Percentiles rank a stretch among this genome's conserved stretches.
These are phyloP conservation scores for Ametastegia equiseti DNA, from an alignment of 2,888 invertebrate genomes.

Conservation along the genomic window DNA sequence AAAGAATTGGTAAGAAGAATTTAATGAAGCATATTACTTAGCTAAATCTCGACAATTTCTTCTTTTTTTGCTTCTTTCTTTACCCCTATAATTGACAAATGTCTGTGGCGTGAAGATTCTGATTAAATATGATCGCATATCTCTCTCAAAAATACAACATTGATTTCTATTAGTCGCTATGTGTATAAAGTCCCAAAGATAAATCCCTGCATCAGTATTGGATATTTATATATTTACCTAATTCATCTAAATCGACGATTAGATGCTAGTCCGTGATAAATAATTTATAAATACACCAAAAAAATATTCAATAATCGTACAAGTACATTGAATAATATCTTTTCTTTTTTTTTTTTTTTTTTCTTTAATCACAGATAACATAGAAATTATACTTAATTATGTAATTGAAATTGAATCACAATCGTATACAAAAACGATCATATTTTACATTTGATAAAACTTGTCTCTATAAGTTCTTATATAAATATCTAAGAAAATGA, in stretches of 20 bases:
- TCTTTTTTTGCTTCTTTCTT: background rate
- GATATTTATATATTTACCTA: too few species aligned
- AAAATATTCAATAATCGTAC: background rate
- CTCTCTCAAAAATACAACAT: background rate
- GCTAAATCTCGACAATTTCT: background rate
- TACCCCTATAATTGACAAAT: background rate
- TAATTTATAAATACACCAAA: background rate
- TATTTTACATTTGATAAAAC: slow-evolving; percentile 53
- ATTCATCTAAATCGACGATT: too few species aligned
- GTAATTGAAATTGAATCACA: slow-evolving; percentile 28
- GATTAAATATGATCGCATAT: background rate
- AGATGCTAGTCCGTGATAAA: too few species aligned
- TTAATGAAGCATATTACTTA: background rate
- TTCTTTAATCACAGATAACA: slow-evolving; percentile 73
- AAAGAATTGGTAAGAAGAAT: background rate
- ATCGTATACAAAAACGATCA: slow-evolving; percentile 41
- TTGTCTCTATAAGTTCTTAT: slow-evolving; percentile 52
- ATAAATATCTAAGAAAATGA: slow-evolving; percentile 50
- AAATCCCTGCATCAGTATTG: too few species aligned
- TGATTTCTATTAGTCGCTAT: too few species aligned
- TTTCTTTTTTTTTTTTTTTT: background rate
- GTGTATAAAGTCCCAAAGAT: too few species aligned
- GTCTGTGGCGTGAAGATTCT: background rate
- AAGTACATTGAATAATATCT: background rate
- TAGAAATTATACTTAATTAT: slow-evolving; percentile 56